A percentile compares a stretch with the other conserved stretches of the same genome.
Conservation (phyloP, 2,888 invertebrate species). For the Eurois occulta region DNA sequence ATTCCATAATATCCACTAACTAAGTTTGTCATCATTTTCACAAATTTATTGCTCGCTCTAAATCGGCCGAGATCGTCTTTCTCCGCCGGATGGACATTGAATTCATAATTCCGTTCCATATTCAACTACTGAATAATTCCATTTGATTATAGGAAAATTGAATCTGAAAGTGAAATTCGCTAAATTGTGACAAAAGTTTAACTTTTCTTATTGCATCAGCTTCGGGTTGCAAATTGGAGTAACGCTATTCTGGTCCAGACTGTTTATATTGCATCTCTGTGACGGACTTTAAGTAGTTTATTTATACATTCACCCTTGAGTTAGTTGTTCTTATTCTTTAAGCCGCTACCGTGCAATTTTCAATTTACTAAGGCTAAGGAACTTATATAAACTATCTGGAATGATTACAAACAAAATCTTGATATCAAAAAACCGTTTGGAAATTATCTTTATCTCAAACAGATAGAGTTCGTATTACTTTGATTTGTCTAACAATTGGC, state of each 20-base stretch:
- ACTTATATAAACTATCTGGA: too few species aligned
- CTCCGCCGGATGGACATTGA: conserved; percentile 36
- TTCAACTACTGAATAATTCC: conserved; percentile 57
- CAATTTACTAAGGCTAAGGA: neutral
- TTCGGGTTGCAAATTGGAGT: conserved; percentile 9
- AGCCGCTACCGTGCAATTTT: neutral
- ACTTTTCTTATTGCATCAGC: neutral
- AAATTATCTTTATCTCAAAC: too few species aligned
- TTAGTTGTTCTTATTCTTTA: neutral
- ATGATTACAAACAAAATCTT: too few species aligned
- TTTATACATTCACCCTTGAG: neutral
- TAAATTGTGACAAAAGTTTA: neutral
- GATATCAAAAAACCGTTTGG: too few species aligned
- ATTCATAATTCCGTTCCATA: conserved; percentile 49
- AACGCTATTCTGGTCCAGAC: neutral
- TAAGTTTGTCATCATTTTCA: conserved; percentile 45
- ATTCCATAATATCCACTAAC: conserved; percentile 24
- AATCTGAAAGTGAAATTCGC: conserved; percentile 32
- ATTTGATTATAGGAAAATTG: conserved; percentile 32
- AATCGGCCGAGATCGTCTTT: conserved; percentile 24
- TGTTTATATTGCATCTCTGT: conserved; percentile 5
- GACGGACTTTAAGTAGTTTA: neutral
- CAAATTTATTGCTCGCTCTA: conserved; percentile 36
- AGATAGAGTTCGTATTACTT: too few species aligned
- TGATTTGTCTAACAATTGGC: too few species aligned